Base-by-base conservation (phyloP, 2,888 invertebrate species). In the Drosophila picticornis region DNA sequence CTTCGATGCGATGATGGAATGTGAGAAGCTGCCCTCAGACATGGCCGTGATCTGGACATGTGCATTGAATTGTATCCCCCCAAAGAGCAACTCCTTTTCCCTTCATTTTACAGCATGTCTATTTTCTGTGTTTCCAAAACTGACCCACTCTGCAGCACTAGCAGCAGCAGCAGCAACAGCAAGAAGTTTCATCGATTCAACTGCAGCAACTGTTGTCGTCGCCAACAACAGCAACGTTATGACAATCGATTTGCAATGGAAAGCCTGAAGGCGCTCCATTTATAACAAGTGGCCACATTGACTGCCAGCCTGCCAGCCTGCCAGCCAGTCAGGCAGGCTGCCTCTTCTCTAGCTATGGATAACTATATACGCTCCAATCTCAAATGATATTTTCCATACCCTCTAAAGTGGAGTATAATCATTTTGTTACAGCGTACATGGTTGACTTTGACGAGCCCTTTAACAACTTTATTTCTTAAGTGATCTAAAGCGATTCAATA, bases 211-310 rank as follows among this genome's bases (percentile, higher is more conserved):
- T 51, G 66, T 71, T 51, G 63, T 70, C 70, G 64, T 74, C 53
- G 77, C 65, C 74, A 66, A 56, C 76, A 75, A 57, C 55, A 38
- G 16, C 19, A n/a, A 83, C 88, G 50, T 90, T 90, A 90, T 90
- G 90, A 90, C 90, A 90, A 90, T 90, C 90, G 90, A 90, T 90
- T 90, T 90, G 87, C 90, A 83, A 84, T 90, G 88, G 88, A 88
- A 85, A 86, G 88, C 83, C 85, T 57, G 31, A 64, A 79, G 87
- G 86, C 88, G 83, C 80, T 90, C 90, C 85, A 88, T 88, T 87
- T 88, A 88, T 88, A 89, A 88, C 89, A 89, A 89, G 88, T 89
- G 86, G 86, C 80, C 82, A 72, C 80, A 55, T 78, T 71, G 71
- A 62, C 63, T 74, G 72, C 63, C 56, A 29, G 34, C 31, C 63